Base-by-base conservation (phyloP, 1,140 invertebrate species). In the Callitettix versicolor region DNA sequence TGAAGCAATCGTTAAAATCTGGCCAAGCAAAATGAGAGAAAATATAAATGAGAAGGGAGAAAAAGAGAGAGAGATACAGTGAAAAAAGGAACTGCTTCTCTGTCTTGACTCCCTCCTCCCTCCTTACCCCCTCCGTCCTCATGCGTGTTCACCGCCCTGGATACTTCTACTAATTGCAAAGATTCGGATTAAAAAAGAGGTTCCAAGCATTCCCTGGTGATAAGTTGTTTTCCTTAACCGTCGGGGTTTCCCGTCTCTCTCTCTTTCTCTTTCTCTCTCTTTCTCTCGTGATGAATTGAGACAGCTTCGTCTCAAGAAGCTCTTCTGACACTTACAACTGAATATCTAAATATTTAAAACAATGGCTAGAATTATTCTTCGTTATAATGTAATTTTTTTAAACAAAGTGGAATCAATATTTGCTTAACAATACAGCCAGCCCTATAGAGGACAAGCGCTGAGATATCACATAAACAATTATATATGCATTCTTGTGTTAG, bases 1-100 rank as follows among this genome's bases (percentile, higher is more conserved):
- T 33, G 42, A 52, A 53, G 57, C 58, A 62, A 63, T 63, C 61
- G 61, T 63, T 63, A 63, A 63, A 63, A 63, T 63, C 61, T 61
- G 59, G 59, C 61, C 59, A 55, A 56, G 58, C 61, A 57, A 61
- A 61, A 61, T 61, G 61, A 63, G 58, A 57, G 59, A 60, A 58
- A 58, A 59, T 62, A 62, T 61, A 63, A 63, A 63, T 63, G 61
- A 63, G 59, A 59, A 56, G 53, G 55, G 52, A 53, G 54, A 33
- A 43, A 55, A 30, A 30, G 52, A 56, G 54, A 55, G 54, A 46
- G 41, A 46, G 42, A 55, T 46, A 55, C 54, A 40, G 40, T 42
- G 56, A 53, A 58, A 58, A 57, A 58, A 54, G 44, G 43, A 36
- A 38, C 48, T 15, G 53, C 22, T 9, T 17, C 49, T 42, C 30